Base-by-base conservation (phyloP, 1,140 invertebrate species). In the Panonychus citri region DNA sequence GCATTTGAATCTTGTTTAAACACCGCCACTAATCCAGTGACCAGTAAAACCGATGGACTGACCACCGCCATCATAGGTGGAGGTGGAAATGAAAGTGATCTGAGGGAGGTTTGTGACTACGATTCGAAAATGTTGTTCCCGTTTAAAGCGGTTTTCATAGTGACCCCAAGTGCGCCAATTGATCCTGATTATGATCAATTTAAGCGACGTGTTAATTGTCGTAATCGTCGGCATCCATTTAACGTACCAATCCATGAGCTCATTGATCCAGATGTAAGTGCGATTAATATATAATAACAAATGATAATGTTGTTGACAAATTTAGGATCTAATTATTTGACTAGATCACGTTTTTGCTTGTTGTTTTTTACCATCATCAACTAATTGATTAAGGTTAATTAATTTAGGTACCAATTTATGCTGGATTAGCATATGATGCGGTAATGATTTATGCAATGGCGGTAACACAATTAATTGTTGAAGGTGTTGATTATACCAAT, bases 391-490 rank as follows among this genome's bases (percentile, higher is more conserved):
- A 12, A 34, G 5, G 43, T 60, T 3, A 21, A 43, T 34, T 55
- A 40, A 28, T 64, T 28, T 62, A 87, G 81, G 79, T 86, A 3
- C 79, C 85, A 13, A 80, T 85, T 52, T 81, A 83, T 69, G 85
- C 85, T 0, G 79, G 84, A 3, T 81, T 89, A 67, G 70, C 88
- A 4, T 90, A 86, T 64, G 86, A 90, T 64, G 85, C 83, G 0
- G 83, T 91, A 0, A 78, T 80, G 69, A 76, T 90, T 54, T 89
- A 88, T 70, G 84, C 84, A 0, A 69, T 77, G 43, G 85, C 84
- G 0, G 71, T 85, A 4, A 78, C 81, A 0, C 77, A 83, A 58
- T 70, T 81, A 2, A 70, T 89, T 49, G 61, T 72, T 10, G 73
- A 75, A 17, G 74, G 77, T 13, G 75, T 77, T 24, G 76, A 82